These are phyloP conservation scores for Phyllostomus hastatus DNA, from an alignment of 2,113 vertebrate species.

Conservation along the genomic window DNA sequence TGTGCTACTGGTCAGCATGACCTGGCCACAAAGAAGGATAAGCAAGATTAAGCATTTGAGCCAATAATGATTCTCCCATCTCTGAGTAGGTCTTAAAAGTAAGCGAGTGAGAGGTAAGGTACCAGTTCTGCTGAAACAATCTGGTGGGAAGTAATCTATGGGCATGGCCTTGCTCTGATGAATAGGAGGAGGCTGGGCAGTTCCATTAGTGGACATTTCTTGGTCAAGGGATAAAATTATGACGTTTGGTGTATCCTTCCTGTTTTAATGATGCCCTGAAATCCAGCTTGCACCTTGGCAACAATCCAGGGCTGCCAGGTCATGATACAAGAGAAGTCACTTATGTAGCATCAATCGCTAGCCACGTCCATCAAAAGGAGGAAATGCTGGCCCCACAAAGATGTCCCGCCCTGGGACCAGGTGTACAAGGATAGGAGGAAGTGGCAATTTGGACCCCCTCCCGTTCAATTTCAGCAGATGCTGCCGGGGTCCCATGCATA, in stretches of 20 bases:
- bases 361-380: not conserved
- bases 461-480: not conserved
- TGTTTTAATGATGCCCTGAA: not conserved
- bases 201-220: not conserved
- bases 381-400: not conserved
- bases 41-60: not conserved
- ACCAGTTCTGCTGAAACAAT: not conserved
- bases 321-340: not conserved
- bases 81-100: not conserved
- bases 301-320: not conserved
- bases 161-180: not conserved
- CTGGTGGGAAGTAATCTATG: not conserved
- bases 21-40: not conserved
- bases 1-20: not conserved
- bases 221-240: not conserved
- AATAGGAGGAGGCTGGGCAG: not conserved
- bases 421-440: not conserved
- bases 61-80: not conserved
- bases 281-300: not conserved
- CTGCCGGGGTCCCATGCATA: not conserved
- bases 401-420: not conserved
- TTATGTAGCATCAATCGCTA: not conserved
- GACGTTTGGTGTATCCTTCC: not conserved
- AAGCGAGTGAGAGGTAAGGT: not conserved
- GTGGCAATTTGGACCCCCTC: not conserved